Evolutionary conservation across 2,113 vertebrate genomes (phyloP), one percentile per base, ranked within the genome.

Genomic region (Strix aluco): DNA sequence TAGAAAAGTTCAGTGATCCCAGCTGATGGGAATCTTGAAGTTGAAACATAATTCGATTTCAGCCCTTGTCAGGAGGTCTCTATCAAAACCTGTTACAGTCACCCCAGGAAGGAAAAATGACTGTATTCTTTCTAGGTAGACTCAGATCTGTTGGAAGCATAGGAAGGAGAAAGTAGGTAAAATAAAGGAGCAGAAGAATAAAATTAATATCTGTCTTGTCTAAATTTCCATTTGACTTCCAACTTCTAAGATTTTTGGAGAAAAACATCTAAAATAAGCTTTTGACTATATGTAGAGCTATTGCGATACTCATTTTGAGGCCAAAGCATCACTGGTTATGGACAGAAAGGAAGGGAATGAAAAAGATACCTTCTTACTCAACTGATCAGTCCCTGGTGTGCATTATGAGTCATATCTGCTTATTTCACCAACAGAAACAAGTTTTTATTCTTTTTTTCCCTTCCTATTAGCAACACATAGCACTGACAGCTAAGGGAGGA

Each of bases 311-410:
- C 71, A 75, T 96, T 90, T 78, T 77, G 26, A 92, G 61, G 78
- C 86, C 73, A 79, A 81, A 72, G 36, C n/a, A 10, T 87, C 92
- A 65, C 55, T 88, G 58, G 13, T 65, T 91, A 70, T 66, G 49
- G 61, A 65, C 32, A 94, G 58, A 94, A 90, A 59, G 51, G 38
- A 66, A 77, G 14, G 22, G 91, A 91, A 86, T 70, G 32, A 86
- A 80, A 92, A 90, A 90, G 70, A 82, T 89, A 91, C 54, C 62
- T 90, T 97, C 92, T 94, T 97, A 71, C 74, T 95, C 94, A 97
- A 66, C 74, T 71, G 47, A 55, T 85, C 10, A 0, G 66, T 92
- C 92, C 74, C 96, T 87, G 32, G 62, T 80, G 89, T 82, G 58
- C 20, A 9, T 79, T 92, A 55, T 87, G 95, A 95, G 70, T 95